Evolutionary conservation across 2,113 vertebrate species (phyloP).

Genomic region (Lethenteron reissneri): DNA sequence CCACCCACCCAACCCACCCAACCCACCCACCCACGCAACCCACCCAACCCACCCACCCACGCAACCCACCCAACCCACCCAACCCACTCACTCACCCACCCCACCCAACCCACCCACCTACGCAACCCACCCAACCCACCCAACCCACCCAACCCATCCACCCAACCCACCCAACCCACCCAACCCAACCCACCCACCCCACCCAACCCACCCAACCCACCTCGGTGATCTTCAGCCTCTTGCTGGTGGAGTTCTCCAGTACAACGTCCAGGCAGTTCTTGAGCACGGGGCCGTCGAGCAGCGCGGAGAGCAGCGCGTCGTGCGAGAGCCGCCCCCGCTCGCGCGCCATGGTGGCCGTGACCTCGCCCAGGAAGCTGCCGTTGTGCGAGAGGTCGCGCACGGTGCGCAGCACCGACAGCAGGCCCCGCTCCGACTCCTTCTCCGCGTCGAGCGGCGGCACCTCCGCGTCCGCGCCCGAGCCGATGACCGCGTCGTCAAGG

Average conservation of each 20-base stretch:
- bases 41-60: no score
- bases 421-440: conserved; percentile 19
- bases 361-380: conserved; percentile 49
- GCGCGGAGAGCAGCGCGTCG: conserved; percentile 44
- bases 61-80: no score
- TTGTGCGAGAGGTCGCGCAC: conserved; percentile 53
- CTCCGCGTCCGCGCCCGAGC: conserved; percentile 1
- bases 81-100: no score
- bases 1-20: no score
- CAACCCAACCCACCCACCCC: no score
- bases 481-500: conserved; percentile 16
- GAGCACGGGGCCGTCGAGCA: conserved; percentile 31
- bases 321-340: conserved; percentile 37
- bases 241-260: conserved; percentile 38
- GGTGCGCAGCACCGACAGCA: conserved; percentile 39
- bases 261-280: conserved; percentile 46
- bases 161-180: no score
- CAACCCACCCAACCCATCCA: no score
- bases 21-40: no score
- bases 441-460: conserved; percentile 7
- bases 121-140: no score
- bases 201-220: conserved; percentile 17
- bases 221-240: conserved; percentile 55
- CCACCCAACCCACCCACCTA: no score
- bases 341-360: conserved; percentile 35